Percentiles rank a stretch among this genome's conserved stretches.
phyloP scores from a whole-genome alignment of 1,140 invertebrate species.

The Orussus abietinus region DNA sequence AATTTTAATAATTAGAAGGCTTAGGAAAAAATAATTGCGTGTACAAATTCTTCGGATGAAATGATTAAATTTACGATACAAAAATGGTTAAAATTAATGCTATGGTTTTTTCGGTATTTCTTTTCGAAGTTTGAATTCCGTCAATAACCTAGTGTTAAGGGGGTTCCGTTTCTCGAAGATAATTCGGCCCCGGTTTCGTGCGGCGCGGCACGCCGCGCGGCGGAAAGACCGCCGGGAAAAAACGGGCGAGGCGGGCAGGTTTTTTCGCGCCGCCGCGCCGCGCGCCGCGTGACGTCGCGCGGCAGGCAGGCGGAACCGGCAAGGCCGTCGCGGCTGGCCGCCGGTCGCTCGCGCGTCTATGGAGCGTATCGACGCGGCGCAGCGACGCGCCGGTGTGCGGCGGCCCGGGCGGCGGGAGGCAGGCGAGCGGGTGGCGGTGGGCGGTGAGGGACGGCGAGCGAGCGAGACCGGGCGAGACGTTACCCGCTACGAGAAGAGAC shows the following conservation, averaged over 20 bases:
- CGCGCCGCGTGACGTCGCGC: conserved; percentile 15
- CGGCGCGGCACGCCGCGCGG: conserved; percentile 12
- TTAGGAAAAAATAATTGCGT: too few relatives aligned
- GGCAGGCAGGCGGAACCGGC: conserved; percentile 29
- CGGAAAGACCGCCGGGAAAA: too few relatives aligned
- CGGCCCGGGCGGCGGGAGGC: conserved; percentile 16
- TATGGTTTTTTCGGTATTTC: too few relatives aligned
- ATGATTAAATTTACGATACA: too few relatives aligned
- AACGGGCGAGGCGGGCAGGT: conserved; percentile 1
- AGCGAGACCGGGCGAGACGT: conserved; percentile 25
- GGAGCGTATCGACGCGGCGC: conserved; percentile 23
- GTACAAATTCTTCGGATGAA: too few relatives aligned
- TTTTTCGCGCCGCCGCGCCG: conserved; percentile 1
- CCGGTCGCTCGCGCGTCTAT: conserved; percentile 16
- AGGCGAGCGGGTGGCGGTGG: conserved; percentile 14
- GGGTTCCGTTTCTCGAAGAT: too few relatives aligned
- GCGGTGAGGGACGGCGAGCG: conserved; percentile 19
- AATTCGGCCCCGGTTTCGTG: conserved; percentile 12
- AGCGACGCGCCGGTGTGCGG: conserved; percentile 22
- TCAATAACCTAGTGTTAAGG: too few relatives aligned
- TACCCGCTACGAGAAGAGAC: conserved; percentile 32
- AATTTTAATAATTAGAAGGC: too few relatives aligned
- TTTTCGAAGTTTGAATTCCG: too few relatives aligned
- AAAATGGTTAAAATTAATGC: too few relatives aligned
- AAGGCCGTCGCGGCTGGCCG: conserved; percentile 26